Conservation (phyloP, 1,140 invertebrate species). For the Amphibalanus amphitrite region DNA sequence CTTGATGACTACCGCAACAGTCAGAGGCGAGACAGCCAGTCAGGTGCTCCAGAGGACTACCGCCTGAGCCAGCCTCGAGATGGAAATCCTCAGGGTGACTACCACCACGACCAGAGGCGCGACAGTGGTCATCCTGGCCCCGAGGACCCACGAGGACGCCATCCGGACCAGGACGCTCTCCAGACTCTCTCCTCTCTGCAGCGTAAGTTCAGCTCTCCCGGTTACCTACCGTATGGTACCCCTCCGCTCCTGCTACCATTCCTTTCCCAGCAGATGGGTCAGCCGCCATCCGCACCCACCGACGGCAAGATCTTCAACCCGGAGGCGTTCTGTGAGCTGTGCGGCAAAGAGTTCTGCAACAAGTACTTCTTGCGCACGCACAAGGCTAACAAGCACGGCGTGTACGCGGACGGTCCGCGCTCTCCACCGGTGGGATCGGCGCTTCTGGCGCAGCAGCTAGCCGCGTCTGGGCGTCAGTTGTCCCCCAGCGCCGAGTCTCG, state of each 20-base stretch:
- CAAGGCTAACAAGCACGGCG: slow-evolving; percentile 38
- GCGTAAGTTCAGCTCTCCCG: slow-evolving; percentile 14
- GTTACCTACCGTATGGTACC: slow-evolving; percentile 18
- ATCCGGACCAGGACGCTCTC: too few relatives aligned
- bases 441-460: too few relatives aligned
- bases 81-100: too few relatives aligned
- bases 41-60: too few relatives aligned
- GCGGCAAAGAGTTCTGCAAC: slow-evolving; percentile 53
- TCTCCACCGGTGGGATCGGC: not conserved
- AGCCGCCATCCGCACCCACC: too few relatives aligned
- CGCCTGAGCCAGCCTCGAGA: too few relatives aligned
- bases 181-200: not conserved
- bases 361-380: slow-evolving; percentile 50
- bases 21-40: too few relatives aligned
- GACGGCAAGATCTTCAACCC: slow-evolving; percentile 36
- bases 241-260: slow-evolving; percentile 22
- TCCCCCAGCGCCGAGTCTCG: not conserved
- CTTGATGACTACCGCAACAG: too few relatives aligned
- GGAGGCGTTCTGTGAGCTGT: slow-evolving; percentile 34
- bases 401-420: slow-evolving; percentile 18
- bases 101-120: not conserved
- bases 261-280: slow-evolving; percentile 27
- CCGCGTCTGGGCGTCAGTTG: not conserved
- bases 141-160: too few relatives aligned
- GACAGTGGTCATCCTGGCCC: too few relatives aligned